Evolutionary conservation across 2,113 vertebrate genomes (phyloP), one percentile per base, ranked within the genome.

Genomic region (Lamprotornis superbus): DNA sequence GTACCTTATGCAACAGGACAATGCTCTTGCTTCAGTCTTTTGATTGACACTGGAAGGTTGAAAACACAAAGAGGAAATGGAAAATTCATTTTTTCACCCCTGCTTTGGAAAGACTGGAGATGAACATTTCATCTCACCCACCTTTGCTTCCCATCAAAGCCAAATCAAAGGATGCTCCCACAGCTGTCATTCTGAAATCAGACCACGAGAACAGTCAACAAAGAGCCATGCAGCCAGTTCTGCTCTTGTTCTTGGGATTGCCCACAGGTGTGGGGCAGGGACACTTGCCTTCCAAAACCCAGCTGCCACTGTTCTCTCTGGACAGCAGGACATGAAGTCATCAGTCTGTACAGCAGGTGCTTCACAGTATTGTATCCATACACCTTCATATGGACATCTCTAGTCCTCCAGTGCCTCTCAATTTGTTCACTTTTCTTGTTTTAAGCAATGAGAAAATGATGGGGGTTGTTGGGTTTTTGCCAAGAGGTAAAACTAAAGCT

Each of bases 201-300:
- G 22, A 83, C 5, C 25, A 46, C 5, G 4, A 0, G 2, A 75
- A 49, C 52, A 79, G 31, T 9, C 24, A n/a, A 31, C 0, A 64
- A 86, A 86, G 0, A 21, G 31, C 33, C 59, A 57, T 0, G 0
- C 25, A 56, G 37, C 7, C 49, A 61, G 35, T 25, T 56, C 76
- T 87, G 73, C 22, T 70, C 24, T 46, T 64, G n/a, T 17, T n/a
- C 24, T 46, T 40, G 64, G 31, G 37, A 89, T 11, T 82, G 65
- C 23, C 15, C 69, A 57, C 1, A 4, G 15, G 4, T 40, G 40
- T 2, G 6, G 74, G 59, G 6, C n/a, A 56, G 21, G 28, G n/a
- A 28, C 3, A 2, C 11, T 63, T 63, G 28, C 6, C 27, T 37
- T 15, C 3, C 10, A 7, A 40, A 22, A 28, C 9, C 20, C 33